Base-by-base conservation (phyloP, 2,113 vertebrate genomes). In the Furnarius figulus region DNA sequence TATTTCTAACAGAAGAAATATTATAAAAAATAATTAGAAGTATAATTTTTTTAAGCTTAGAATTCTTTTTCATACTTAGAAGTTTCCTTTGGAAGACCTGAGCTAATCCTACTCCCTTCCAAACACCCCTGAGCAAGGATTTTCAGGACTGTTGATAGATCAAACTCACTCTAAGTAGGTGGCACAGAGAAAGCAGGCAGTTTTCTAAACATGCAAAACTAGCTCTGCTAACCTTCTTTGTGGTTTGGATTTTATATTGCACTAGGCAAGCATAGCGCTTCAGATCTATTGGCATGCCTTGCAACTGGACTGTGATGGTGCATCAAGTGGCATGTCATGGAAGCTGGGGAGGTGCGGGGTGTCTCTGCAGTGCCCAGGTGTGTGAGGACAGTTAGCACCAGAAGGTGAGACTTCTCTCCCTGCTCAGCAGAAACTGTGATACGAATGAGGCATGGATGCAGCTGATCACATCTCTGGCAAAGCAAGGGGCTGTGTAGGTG, bases 1-100 rank as follows among this genome's bases (percentile, higher is more conserved):
- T 73, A 87, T 65, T 95, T 53, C 77, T 89, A 74, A 79, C 52
- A 96, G 80, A 72, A 81, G 61, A 84, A 91, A 77, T 90, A 95
- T 86, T 94, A 87, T 37, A 81, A 22, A 87, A 94, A 86, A 89
- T 49, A 90, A 92, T 87, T 77, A 71, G 21, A 76, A 92, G 82
- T 72, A 58, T 75, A 68, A 85, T 52, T 79, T 62, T 44, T 92
- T 95, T 95, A 75, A 52, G 49, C 73, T 85, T 82, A 65, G 35
- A 86, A 65, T 42, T 84, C 44, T 76, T 93, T 71, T 24, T 25
- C 61, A 89, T 80, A 47, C 49, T 85, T 39, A 52, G 65, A 81
- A 33, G 15, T 81, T 93, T 93, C 71, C 28, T 85, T 40, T 73
- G 62, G 88, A 88, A 92, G 50, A 67, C 53, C 21, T 85, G 46